Conservation (phyloP, 2,888 invertebrate genomes). For the Neuroscelio doddi region DNA sequence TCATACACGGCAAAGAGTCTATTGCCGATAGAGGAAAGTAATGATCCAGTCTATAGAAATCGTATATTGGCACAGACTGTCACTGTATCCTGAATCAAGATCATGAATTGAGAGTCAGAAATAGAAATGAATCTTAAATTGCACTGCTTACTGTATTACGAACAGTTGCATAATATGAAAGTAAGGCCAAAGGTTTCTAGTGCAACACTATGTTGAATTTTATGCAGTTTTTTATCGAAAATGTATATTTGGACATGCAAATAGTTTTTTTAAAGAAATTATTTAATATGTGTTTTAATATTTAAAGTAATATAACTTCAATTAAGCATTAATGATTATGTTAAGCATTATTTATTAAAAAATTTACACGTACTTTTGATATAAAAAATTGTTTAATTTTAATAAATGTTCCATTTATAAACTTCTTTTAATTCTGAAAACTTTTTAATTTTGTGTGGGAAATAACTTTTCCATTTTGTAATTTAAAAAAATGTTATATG, state of each 20-base stretch:
- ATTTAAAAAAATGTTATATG: too few species aligned
- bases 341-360: too few species aligned
- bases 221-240: not conserved
- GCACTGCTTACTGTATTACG: slow-evolving; percentile 1
- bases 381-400: too few species aligned
- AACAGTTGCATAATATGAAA: slow-evolving; percentile 42
- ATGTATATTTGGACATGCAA: too few species aligned
- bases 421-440: too few species aligned
- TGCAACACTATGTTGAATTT: slow-evolving; percentile 16
- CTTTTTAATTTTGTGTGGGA: too few species aligned
- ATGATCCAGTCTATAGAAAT: slow-evolving; percentile 23
- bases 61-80: slow-evolving; percentile 9
- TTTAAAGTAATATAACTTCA: too few species aligned
- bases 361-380: too few species aligned
- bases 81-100: slow-evolving; percentile 31
- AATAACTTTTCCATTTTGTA: too few species aligned
- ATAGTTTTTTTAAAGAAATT: slow-evolving; percentile 1
- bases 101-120: slow-evolving; percentile 23
- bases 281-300: too few species aligned
- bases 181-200: slow-evolving; percentile 48
- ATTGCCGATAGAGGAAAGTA: slow-evolving; percentile 28
- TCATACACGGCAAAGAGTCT: slow-evolving; percentile 31
- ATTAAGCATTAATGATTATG: too few species aligned
- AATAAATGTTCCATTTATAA: too few species aligned
- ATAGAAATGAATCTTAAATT: slow-evolving; percentile 28